Conservation (phyloP, 2,888 invertebrate genomes). For the Tinea trinotella region DNA sequence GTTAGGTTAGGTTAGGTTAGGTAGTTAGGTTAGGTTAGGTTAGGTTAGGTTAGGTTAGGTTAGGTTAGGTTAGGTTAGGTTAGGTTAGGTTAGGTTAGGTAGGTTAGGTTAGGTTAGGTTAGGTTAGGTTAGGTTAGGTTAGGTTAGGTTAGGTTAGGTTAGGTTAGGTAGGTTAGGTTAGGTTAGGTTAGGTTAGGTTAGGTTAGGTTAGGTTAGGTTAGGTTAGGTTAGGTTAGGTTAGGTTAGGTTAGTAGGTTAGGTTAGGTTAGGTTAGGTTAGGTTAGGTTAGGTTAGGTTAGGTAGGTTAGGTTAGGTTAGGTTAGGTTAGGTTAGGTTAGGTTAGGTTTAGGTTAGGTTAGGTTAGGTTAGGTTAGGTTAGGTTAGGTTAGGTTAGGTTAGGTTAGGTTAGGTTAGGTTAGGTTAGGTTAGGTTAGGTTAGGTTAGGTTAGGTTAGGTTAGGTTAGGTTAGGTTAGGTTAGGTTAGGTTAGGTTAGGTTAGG, state of each 20-base stretch:
- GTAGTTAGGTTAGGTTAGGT: slow-evolving; percentile 23
- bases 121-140: slow-evolving; percentile 23
- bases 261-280: slow-evolving; percentile 27
- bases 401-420: slow-evolving; percentile 24
- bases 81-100: slow-evolving; percentile 24
- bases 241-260: slow-evolving; percentile 25
- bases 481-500: no score
- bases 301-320: no score
- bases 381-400: slow-evolving; percentile 25
- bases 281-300: slow-evolving; percentile 25
- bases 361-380: slow-evolving; percentile 25
- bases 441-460: slow-evolving; percentile 19
- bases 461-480: no score
- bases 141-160: slow-evolving; percentile 24
- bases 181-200: slow-evolving; percentile 24
- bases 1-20: slow-evolving; percentile 18
- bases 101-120: slow-evolving; percentile 23
- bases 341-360: no score
- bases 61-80: slow-evolving; percentile 24
- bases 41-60: slow-evolving; percentile 25
- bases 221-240: slow-evolving; percentile 25
- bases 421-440: slow-evolving; percentile 25
- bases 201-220: slow-evolving; percentile 23
- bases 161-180: no score
- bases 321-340: slow-evolving; percentile 26